Conservation (phyloP, 2,797 vertebrate genomes). For the Selene dorsalis region DNA sequence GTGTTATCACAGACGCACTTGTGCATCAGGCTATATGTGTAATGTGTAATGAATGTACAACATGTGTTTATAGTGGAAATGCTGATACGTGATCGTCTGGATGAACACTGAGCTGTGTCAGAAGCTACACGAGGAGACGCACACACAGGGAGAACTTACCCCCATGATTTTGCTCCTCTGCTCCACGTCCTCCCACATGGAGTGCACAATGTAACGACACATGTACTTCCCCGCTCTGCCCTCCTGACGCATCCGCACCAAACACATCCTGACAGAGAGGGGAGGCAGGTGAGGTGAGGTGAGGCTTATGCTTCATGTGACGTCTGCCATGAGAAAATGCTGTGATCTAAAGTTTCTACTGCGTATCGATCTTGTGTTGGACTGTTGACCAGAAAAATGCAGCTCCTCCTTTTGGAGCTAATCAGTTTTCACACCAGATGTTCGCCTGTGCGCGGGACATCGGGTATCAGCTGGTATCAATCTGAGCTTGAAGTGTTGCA, state of each 20-base stretch:
- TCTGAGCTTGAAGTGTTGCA: not conserved
- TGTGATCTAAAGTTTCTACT: not conserved
- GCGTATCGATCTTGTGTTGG: not conserved
- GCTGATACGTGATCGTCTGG: not conserved
- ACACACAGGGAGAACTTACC: constrained; percentile 83
- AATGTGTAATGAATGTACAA: too few species aligned
- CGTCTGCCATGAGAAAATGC: not conserved
- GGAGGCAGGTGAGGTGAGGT: not conserved
- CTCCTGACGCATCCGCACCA: constrained; percentile 96
- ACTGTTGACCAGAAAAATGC: not conserved
- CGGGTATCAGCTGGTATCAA: not conserved
- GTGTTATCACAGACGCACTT: too few species aligned
- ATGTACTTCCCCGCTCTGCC: constrained; percentile 95
- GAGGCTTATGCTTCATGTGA: not conserved
- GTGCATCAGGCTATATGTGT: too few species aligned
- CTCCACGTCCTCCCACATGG: constrained; percentile 99
- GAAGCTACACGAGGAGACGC: too few species aligned
- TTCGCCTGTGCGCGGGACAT: not conserved
- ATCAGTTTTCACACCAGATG: not conserved
- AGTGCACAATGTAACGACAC: constrained; percentile 96
- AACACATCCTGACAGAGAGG: constrained; percentile 90
- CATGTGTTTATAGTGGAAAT: not conserved
- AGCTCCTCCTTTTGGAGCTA: not conserved
- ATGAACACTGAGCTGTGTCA: not conserved
- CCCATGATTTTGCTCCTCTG: constrained; percentile 98